phyloP scores from a whole-genome alignment of 2,888 invertebrate genomes.

The Erebia ligea region DNA sequence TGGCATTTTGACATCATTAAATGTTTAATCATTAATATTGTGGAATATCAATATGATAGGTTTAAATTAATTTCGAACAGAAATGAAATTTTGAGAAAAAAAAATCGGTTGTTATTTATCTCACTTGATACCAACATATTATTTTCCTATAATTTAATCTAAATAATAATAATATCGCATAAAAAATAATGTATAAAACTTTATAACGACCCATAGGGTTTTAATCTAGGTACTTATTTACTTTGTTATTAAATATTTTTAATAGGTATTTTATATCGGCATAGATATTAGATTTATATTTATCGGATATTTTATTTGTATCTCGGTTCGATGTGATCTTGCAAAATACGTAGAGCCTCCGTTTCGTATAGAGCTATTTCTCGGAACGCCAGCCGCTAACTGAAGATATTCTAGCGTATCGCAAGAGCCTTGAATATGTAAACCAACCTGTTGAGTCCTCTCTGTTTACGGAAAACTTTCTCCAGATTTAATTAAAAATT shows the following conservation, averaged over 20 bases:
- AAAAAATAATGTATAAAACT: too few relatives aligned
- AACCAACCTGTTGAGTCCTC: conserved; percentile 33
- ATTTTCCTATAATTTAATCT: too few relatives aligned
- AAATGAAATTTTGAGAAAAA: too few relatives aligned
- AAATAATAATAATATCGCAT: too few relatives aligned
- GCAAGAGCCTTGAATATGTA: conserved; percentile 7
- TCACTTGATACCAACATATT: too few relatives aligned
- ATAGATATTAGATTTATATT: neutral
- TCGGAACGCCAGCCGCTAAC: conserved; percentile 37
- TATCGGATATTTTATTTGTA: neutral
- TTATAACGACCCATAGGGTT: too few relatives aligned
- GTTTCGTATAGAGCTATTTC: conserved; percentile 29
- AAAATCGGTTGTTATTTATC: too few relatives aligned
- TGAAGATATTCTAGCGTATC: conserved; percentile 28
- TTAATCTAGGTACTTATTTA: neutral
- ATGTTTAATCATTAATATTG: neutral
- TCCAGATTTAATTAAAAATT: neutral
- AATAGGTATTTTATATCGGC: neutral
- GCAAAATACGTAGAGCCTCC: neutral
- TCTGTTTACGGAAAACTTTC: neutral
- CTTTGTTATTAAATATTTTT: neutral
- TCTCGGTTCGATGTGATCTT: neutral
- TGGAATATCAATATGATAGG: too few relatives aligned
- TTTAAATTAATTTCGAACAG: too few relatives aligned
- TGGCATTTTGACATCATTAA: conserved; percentile 52